Evolutionary conservation across 2,797 vertebrate genomes (phyloP), one percentile per base, ranked within the genome.

Genomic region (Cirrhinus molitorella): DNA sequence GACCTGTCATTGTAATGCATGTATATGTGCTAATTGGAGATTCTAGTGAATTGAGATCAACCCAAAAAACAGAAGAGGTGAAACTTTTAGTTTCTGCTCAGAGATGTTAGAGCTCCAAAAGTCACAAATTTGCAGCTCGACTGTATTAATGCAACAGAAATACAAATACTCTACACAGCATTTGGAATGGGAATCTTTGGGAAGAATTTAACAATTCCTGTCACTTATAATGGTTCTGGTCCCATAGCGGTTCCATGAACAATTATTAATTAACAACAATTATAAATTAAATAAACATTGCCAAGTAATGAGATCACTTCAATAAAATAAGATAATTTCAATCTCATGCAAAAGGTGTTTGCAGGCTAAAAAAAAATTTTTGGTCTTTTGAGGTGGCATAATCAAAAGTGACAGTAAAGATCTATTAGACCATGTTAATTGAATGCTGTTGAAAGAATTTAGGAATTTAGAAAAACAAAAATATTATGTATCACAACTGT

Each of bases 11-110:
- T 31, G 57, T 66, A 78, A 51, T 73, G 25, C 5, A 77, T 49
- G 57, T 53, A 47, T 81, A 21, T 13, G 53, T 65, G 74, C 37
- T 85, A 82, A 85, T 79, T 40, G 43, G 34, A 61, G 70, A 19
- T 45, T 68, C 17, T 23, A 28, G 55, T 75, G 16, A 2, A 61
- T 47, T 37, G 70, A 80, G 70, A 75, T 17, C 14, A 25, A 59
- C 14, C 12, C 68, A 63, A 21, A 2, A 25, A 68, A 57, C 2
- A 9, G 28, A 68, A 68, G 31, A 59, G n/a, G 9, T 57, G 19
- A 57, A 83, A 74, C 21, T 55, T 74, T 55, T 13, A 9, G 72
- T 14, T 23, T 37, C 19, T 37, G 51, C n/a, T 75, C 71, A 73
- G 21, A 75, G 31, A 40, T 57, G 8, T 21, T 12, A 51, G 25